Evolutionary conservation across 2,113 vertebrate species (phyloP).

Genomic region (Cygnus buccinator): DNA sequence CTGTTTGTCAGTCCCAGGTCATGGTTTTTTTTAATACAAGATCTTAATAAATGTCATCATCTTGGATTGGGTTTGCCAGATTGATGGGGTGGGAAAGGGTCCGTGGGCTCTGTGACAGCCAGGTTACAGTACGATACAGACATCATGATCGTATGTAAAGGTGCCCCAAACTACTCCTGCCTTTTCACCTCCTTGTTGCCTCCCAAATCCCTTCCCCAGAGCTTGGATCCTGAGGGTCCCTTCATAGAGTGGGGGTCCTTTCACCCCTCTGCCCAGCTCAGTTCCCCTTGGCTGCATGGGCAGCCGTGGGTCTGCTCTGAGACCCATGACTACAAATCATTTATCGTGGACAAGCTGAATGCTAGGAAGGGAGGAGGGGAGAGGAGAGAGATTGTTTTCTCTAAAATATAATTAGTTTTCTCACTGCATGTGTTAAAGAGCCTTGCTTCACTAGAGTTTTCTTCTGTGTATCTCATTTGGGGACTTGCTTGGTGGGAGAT

Average conservation of each 20-base stretch:
- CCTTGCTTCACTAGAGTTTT: neutral
- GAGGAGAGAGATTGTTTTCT: neutral
- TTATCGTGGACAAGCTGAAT: neutral
- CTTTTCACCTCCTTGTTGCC: neutral
- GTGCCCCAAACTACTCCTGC: neutral
- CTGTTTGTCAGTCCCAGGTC: too few species aligned
- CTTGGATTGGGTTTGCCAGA: neutral
- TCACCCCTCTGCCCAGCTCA: neutral
- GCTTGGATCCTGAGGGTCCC: neutral
- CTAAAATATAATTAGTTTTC: slow-evolving; percentile 4
- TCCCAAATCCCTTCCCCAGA: neutral
- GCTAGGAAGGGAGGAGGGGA: neutral
- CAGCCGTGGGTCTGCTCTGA: neutral
- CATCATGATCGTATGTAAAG: neutral
- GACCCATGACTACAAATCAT: neutral
- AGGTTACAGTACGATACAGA: neutral
- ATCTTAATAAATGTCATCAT: neutral
- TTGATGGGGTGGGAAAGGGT: neutral
- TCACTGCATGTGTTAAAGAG: neutral
- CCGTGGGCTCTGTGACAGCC: neutral
- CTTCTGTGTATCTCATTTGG: neutral
- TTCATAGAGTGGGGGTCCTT: neutral
- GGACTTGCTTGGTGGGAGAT: neutral
- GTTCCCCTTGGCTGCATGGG: neutral
- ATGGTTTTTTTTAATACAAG: too few species aligned